A percentile compares a stretch with the other conserved stretches of the same genome.
phyloP scores from a whole-genome alignment of 2,797 vertebrate genomes.

The Epinephelus malabaricus region DNA sequence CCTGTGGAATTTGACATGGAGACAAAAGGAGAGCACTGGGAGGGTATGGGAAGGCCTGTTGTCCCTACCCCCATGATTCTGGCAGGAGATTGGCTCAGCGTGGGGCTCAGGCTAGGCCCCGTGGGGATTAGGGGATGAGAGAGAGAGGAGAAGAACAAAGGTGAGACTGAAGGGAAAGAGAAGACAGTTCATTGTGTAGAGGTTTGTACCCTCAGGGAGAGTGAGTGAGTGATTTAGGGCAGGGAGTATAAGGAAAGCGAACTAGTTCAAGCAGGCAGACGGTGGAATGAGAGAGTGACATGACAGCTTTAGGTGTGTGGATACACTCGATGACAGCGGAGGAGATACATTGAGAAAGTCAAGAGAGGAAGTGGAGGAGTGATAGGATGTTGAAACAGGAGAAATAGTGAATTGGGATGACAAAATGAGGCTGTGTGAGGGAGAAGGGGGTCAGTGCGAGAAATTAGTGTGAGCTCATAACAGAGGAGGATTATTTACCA shows the following conservation, averaged over 20 bases:
- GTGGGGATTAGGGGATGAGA: conserved; percentile 62
- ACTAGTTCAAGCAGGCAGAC: conserved; percentile 27
- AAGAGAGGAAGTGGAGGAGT: conserved; percentile 48
- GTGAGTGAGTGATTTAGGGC: conserved; percentile 8
- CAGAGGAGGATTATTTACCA: conserved; percentile 40
- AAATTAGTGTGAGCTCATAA: conserved; percentile 18
- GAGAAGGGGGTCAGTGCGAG: conserved; percentile 12
- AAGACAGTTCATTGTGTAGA: conserved; percentile 37
- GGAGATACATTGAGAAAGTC: conserved; percentile 45
- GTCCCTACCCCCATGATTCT: conserved; percentile 63
- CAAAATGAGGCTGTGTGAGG: conserved; percentile 8
- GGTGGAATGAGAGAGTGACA: not conserved
- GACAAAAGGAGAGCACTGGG: conserved; percentile 56
- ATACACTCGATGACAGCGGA: conserved; percentile 5
- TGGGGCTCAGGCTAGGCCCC: conserved; percentile 57
- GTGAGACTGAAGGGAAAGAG: conserved; percentile 28
- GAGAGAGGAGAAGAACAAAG: conserved; percentile 53
- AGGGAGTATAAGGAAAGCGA: conserved; percentile 10
- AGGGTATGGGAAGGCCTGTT: conserved; percentile 35
- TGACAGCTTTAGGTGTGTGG: not conserved
- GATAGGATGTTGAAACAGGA: conserved; percentile 41
- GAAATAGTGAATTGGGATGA: conserved; percentile 45
- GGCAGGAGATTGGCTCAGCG: conserved; percentile 66
- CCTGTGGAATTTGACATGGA: conserved; percentile 69
- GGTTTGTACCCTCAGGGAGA: conserved; percentile 22